Base-by-base conservation (phyloP, 1,140 invertebrate genomes). In the Euglossa dilemma region DNA sequence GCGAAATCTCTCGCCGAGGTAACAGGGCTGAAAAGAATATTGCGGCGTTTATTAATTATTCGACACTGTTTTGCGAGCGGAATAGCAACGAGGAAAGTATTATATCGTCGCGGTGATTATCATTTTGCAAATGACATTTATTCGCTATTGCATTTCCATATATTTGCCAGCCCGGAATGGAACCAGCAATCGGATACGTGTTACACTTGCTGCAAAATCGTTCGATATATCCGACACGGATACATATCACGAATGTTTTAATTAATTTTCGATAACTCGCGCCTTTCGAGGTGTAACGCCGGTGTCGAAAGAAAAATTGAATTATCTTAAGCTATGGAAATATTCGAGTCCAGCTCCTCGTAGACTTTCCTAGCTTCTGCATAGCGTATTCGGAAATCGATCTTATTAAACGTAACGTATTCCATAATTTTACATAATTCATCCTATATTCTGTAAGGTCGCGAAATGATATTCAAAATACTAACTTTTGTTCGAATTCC, bases 341-440 rank as follows among this genome's bases (percentile, higher is more conserved):
- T 80, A 63, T 74, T 74, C 70, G 45, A 80, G 64, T 61, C 18
- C 59, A 16, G 36, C n/a, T 28, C 23, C 23, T 25, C 8, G 28
- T 36, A 20, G 50, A 52, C 50, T 52, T 63, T 72, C 54, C 57
- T 36, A 52, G 8, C 14, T 63, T 52, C 69, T 14, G 78, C 70
- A 47, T 54, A 50, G n/a, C 28, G 50, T 56, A 74, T 74, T 74
- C n/a, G 50, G 28, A 63, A 43, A 80, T 80, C 78, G 70, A 80
- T 80, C 59, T 80, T 59, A 64, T 63, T 74, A 59, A 16, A 16
- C 9, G 36, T 74, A 74, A 80, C 57, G 70, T 80, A 63, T 80
- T 64, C 70, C 78, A 80, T 80, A 80, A 80, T 64, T 80, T 80
- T 73, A 18, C 78, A 80, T 80, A 74, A 74, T 74, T 73, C 57